Evolutionary conservation across 2,797 vertebrate species (phyloP).

Genomic region (Borostomias antarcticus): DNA sequence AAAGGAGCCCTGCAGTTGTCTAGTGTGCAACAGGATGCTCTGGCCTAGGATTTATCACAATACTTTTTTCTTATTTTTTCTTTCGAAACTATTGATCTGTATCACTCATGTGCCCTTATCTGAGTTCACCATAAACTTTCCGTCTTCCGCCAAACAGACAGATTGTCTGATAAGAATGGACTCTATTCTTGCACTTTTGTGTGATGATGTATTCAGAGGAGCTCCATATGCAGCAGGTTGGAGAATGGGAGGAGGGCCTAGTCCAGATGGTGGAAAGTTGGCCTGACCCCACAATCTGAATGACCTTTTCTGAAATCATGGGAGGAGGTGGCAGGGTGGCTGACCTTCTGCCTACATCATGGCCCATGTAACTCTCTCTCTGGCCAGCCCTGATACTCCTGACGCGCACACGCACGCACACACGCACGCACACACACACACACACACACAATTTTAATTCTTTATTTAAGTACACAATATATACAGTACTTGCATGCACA

Average conservation of each 20-base stretch:
- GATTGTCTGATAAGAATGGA: neutral
- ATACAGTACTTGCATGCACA: too few species aligned
- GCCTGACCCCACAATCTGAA: constrained; percentile 32
- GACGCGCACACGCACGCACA: constrained; percentile 10
- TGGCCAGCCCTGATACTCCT: neutral
- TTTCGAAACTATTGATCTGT: neutral
- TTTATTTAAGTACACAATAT: too few species aligned
- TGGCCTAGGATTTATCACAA: too few species aligned
- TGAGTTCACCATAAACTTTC: neutral
- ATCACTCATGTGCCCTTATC: neutral
- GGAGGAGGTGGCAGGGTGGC: constrained; percentile 20
- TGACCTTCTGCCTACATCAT: constrained; percentile 44
- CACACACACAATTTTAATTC: neutral
- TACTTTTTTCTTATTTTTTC: neutral
- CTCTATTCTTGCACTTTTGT: constrained; percentile 14
- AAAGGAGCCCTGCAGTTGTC: too few species aligned
- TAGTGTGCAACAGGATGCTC: constrained; percentile 1
- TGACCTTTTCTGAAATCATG: constrained; percentile 27
- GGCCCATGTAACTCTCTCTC: constrained; percentile 29
- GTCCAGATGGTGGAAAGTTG: constrained; percentile 32
- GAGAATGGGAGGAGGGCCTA: constrained; percentile 24
- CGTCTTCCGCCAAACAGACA: neutral
- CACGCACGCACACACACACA: constrained; percentile 7
- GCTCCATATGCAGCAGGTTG: constrained; percentile 14
- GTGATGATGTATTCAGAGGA: constrained; percentile 5